phyloP scores from a whole-genome alignment of 2,113 vertebrate genomes.

The Lepisosteus osseus region DNA sequence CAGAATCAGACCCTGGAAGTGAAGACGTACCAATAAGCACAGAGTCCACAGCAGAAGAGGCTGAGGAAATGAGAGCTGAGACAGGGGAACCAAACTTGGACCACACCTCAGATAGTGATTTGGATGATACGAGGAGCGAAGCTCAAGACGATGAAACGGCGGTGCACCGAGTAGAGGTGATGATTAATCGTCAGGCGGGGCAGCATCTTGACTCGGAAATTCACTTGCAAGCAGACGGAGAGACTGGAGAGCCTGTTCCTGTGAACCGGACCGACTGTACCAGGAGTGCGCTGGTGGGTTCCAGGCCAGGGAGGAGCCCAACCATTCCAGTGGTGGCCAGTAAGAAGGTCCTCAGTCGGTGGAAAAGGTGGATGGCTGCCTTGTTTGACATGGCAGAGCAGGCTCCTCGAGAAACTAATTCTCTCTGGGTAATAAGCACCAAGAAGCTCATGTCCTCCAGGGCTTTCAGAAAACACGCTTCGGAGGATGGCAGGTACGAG shows the following conservation, averaged over 20 bases:
- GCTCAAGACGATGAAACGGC: not conserved
- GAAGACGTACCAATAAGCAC: not conserved
- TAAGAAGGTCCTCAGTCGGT: slow-evolving; percentile 19
- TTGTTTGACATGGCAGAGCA: slow-evolving; percentile 2
- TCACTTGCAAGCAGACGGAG: not conserved
- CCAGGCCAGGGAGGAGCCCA: not conserved
- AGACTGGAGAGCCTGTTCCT: not conserved
- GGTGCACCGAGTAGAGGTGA: slow-evolving; percentile 4
- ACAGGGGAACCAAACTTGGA: not conserved
- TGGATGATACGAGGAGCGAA: slow-evolving; percentile 2
- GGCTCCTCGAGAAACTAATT: not conserved
- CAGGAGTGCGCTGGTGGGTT: not conserved
- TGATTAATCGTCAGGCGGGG: slow-evolving; percentile 20
- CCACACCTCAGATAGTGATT: not conserved
- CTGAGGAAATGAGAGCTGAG: not conserved
- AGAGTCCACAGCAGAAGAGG: not conserved
- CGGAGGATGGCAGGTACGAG: not conserved
- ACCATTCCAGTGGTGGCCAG: slow-evolving; percentile 11
- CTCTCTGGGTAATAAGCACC: slow-evolving; percentile 2
- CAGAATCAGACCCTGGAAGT: not conserved
- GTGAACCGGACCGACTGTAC: not conserved
- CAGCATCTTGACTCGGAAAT: not conserved
- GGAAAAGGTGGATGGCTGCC: slow-evolving; percentile 56
- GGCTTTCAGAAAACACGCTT: accelerated
- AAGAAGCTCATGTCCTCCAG: slow-evolving; percentile 2